phyloP scores from a whole-genome alignment of 2,113 vertebrate genomes.

The Synodontis membranacea region DNA sequence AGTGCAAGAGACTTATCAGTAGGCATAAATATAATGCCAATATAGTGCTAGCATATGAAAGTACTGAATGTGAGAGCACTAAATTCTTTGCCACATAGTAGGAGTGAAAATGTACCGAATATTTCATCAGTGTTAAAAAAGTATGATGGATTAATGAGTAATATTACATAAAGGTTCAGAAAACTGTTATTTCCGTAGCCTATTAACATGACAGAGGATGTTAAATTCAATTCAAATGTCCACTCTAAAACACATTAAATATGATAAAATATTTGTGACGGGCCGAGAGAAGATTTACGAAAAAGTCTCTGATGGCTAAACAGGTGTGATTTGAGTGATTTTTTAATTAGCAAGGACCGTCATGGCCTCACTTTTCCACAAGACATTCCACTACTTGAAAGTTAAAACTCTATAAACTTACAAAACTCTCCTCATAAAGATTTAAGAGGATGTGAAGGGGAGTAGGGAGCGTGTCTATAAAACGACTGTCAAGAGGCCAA shows the following conservation, averaged over 20 bases:
- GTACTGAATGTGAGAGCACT: no score
- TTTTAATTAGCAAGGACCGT: not conserved
- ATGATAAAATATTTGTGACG: not conserved
- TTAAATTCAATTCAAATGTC: not conserved
- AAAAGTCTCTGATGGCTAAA: not conserved
- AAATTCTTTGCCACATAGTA: not conserved
- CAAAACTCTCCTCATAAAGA: not conserved
- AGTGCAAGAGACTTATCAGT: not conserved
- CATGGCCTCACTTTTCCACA: not conserved
- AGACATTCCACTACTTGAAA: not conserved
- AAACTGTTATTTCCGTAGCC: not conserved
- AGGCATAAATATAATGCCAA: not conserved
- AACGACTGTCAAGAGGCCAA: not conserved
- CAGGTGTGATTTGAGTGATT: not conserved
- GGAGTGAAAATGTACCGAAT: not conserved
- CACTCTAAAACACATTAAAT: no score
- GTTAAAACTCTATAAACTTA: not conserved
- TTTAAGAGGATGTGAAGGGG: not conserved
- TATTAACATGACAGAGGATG: not conserved
- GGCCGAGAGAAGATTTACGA: not conserved
- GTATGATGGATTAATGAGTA: not conserved
- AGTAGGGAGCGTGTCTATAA: not conserved
- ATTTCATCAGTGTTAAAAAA: not conserved
- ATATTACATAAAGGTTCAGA: not conserved
- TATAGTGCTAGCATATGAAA: no score